Conservation (phyloP, 2,888 invertebrate genomes). For the Folsomia candida region DNA sequence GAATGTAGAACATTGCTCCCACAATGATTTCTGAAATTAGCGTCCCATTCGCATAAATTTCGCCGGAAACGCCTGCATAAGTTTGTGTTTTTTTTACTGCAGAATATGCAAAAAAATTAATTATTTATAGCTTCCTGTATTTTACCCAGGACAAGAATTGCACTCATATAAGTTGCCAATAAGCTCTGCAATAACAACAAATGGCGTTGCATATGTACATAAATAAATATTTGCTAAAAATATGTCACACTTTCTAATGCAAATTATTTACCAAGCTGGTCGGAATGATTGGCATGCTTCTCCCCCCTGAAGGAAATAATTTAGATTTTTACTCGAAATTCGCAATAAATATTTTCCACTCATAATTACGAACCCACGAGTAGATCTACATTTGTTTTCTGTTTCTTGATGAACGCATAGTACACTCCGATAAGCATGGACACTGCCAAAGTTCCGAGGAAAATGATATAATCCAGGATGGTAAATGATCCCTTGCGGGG, state of each 20-base stretch:
- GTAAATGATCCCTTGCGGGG: conserved; percentile 43
- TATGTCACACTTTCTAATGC: too few species aligned
- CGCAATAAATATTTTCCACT: not conserved
- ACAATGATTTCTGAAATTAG: conserved; percentile 51
- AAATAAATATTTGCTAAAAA: too few species aligned
- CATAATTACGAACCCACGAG: conserved; percentile 54
- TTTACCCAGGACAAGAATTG: conserved; percentile 52
- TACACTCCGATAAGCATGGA: conserved; percentile 54
- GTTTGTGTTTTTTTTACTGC: not conserved
- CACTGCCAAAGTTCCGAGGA: conserved; percentile 52
- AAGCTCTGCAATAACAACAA: conserved; percentile 49
- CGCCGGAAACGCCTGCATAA: conserved; percentile 52
- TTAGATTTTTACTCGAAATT: not conserved
- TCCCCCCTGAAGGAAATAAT: conserved; percentile 41
- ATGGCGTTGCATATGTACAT: too few species aligned
- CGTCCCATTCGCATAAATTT: conserved; percentile 53
- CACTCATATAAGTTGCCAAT: conserved; percentile 54
- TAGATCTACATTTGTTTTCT: conserved; percentile 58
- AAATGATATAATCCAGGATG: conserved; percentile 52
- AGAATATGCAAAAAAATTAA: not conserved
- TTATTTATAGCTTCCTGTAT: not conserved
- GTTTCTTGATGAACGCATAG: conserved; percentile 59
- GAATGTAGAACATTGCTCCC: conserved; percentile 51
- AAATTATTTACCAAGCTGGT: conserved; percentile 48
- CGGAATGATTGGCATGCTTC: conserved; percentile 53